Percentiles rank a stretch among this genome's conserved stretches.
These are phyloP conservation scores for Nemoura dubitans DNA, from an alignment of 2,888 invertebrate species.

Conservation along the genomic window DNA sequence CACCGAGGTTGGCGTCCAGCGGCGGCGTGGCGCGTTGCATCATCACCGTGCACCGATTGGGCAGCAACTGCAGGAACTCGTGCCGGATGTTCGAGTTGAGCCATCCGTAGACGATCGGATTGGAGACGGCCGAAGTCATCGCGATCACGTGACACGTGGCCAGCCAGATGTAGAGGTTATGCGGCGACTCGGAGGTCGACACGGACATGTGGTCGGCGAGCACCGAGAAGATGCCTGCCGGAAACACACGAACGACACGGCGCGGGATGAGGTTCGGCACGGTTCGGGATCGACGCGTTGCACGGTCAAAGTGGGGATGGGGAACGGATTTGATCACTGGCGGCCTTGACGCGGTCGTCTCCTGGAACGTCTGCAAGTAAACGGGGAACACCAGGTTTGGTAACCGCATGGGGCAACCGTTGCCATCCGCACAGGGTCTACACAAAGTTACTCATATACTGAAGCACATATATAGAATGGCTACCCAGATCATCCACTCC, in stretches of 20 bases:
- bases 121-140: constrained; percentile 67
- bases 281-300: no score
- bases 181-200: constrained; percentile 39
- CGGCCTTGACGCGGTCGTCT: no score
- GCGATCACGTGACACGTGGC: constrained; percentile 67
- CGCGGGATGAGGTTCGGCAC: no score
- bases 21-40: constrained; percentile 33
- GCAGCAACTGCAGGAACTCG: constrained; percentile 59
- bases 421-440: no score
- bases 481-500: no score
- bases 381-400: no score
- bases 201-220: constrained; percentile 46
- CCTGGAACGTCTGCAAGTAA: no score
- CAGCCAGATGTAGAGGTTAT: constrained; percentile 59
- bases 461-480: no score
- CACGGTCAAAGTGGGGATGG: no score
- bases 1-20: constrained; percentile 41
- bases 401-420: no score
- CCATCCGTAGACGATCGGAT: constrained; percentile 69
- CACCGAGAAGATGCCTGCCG: constrained; percentile 46
- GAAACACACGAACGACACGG: not conserved
- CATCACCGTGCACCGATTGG: constrained; percentile 46
- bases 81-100: constrained; percentile 68
- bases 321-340: no score
- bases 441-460: no score